Evolutionary conservation across 2,888 invertebrate species (phyloP), one percentile per base, ranked within the genome.

Genomic region (Antheraea yamamai): DNA sequence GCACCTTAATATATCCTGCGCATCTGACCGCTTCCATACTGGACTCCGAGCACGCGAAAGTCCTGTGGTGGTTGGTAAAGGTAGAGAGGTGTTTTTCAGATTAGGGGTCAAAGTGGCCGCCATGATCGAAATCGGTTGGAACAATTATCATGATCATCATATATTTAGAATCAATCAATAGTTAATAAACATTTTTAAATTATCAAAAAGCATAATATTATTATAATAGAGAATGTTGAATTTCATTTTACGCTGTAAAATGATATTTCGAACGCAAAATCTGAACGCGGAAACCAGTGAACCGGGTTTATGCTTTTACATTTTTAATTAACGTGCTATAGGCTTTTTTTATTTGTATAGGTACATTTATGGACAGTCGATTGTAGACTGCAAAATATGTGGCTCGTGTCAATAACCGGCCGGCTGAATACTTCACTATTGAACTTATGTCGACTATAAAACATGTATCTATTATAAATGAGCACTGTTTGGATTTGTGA

Each of bases 211-310:
- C 16, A 8, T 66, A 16, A 16, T 4, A 66, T 30, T 16, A 16
- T 30, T 66, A 66, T 66, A 4, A 26, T 23, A 30, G 23, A 66
- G 64, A 30, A 30, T 14, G 16, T 30, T 66, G 64, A 66, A 66
- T 66, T 47, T 16, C 14, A 66, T 26, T 66, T 66, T 30, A 30
- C 64, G 18, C 4, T 3, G 3, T 66, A 66, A 30, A 66, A 66
- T 66, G 16, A 66, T 66, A 16, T 66, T 66, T 66, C 64, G 64
- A 26, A 30, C 26, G 30, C 64, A 30, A 66, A 66, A 16, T 16
- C 26, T 66, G 64, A 66, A 66, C 64, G 64, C 64, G 64, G 64
- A 66, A 66, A 20, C 16, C 64, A 66, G 16, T 30, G 64, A 16
- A 66, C 64, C 30, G 30, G 23, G 16, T 16, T 30, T 66, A 66